Evolutionary conservation across 37 sponge, comb jelly and placozoan genomes (phyloP).

Genomic region (Beroe forskalii): DNA sequence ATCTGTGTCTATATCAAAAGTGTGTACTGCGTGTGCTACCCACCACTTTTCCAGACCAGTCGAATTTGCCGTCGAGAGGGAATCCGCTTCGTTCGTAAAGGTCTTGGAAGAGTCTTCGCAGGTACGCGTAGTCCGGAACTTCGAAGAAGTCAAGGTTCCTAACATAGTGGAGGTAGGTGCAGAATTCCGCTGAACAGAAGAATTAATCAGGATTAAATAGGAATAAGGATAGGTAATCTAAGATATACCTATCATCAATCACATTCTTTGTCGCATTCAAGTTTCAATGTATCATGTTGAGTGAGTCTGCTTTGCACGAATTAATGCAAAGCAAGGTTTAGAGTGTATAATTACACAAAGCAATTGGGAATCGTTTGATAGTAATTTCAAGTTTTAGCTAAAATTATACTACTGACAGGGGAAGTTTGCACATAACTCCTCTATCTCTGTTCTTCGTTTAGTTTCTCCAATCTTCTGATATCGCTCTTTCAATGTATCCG

Average conservation of each 20-base stretch:
- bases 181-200: slow-evolving; percentile 93
- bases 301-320: too few relatives aligned
- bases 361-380: too few relatives aligned
- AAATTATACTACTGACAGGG: slow-evolving; percentile 85
- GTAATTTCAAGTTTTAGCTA: too few relatives aligned
- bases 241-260: too few relatives aligned
- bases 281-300: too few relatives aligned
- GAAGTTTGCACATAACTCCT: slow-evolving; percentile 89
- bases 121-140: slow-evolving; percentile 92
- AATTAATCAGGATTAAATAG: neutral
- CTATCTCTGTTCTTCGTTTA: slow-evolving; percentile 95
- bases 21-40: too few relatives aligned
- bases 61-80: slow-evolving; percentile 82
- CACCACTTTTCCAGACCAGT: slow-evolving; percentile 91
- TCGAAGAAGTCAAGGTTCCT: slow-evolving; percentile 96
- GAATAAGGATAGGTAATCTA: neutral
- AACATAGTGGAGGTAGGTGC: slow-evolving; percentile 90
- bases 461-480: slow-evolving; percentile 99
- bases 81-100: slow-evolving; percentile 85
- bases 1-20: too few relatives aligned
- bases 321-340: too few relatives aligned
- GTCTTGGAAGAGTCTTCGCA: slow-evolving; percentile 88
- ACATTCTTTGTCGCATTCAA: too few relatives aligned
- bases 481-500: slow-evolving; percentile 95
- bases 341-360: too few relatives aligned